These are phyloP conservation scores for Chloroceryle aenea DNA, from an alignment of 2,113 vertebrate species.

Conservation along the genomic window DNA sequence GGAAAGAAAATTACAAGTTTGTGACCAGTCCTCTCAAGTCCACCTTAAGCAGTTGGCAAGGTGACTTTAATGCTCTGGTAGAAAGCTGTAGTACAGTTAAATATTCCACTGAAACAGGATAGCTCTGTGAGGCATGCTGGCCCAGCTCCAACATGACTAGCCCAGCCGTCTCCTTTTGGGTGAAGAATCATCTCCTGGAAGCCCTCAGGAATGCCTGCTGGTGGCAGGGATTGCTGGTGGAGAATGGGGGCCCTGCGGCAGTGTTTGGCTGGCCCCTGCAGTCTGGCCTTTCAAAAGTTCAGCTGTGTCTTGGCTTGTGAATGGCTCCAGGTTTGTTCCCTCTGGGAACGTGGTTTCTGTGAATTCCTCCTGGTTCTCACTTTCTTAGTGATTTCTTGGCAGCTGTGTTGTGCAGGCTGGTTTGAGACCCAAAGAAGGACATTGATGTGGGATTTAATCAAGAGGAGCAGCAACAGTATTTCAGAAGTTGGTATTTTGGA, in stretches of 20 bases:
- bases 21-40: background rate
- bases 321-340: background rate
- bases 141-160: background rate
- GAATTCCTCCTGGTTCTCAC: background rate
- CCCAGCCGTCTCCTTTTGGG: background rate
- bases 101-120: constrained; percentile 26
- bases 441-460: background rate
- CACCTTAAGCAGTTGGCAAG: background rate
- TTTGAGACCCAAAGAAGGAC: background rate
- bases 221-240: background rate
- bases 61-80: background rate
- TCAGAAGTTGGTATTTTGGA: background rate
- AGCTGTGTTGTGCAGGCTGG: background rate
- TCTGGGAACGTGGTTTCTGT: background rate
- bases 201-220: background rate
- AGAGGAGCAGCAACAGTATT: background rate
- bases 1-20: background rate
- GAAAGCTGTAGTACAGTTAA: background rate
- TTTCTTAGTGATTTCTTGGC: background rate
- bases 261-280: background rate
- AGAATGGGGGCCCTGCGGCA: background rate
- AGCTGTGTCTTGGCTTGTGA: rapidly evolving
- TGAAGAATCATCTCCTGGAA: constrained; percentile 36
- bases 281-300: background rate
- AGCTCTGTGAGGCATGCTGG: background rate